Evolutionary conservation across 2,888 invertebrate species (phyloP), one percentile per base, ranked within the genome.

Genomic region (Selenia dentaria): DNA sequence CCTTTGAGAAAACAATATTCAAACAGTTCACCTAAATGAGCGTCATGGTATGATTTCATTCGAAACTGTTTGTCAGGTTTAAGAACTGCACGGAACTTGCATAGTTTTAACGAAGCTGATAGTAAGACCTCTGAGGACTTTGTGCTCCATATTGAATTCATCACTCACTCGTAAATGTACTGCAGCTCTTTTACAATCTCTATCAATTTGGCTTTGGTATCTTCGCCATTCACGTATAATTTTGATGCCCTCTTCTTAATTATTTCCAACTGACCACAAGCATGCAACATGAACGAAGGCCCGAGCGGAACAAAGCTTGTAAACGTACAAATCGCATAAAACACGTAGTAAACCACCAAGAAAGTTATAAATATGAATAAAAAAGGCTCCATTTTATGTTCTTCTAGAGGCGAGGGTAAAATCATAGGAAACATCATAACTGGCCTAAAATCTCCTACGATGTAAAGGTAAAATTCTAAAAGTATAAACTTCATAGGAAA

Each of bases 241-340:
- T 44, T 35, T 13, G 59, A 34, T 5, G 79, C 47, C 32, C 60
- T 60, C 0, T 8, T 59, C 13, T 57, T 65, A 0, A 71, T 60
- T 3, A 83, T 12, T 9, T 77, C 74, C n/a, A 83, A 32, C 35
- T 76, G 80, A 3, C 74, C 80, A 38, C 78, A 78, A 0, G 64
- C 65, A 38, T 83, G 83, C 0, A 83, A 48, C 53, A 75, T 70
- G 13, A 81, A 71, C 26, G 73, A 70, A 0, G 77, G 74, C 0
- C 76, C 72, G n/a, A 83, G 25, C 0, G 83, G 75, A 2, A 73
- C 66, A 44, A 67, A 74, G 0, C 67, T 70, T 0, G 54, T 32
- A 8, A 72, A 78, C 48, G 73, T n/a, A 59, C 0, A 52, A n/a
- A 1, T 29, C 0, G 1, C 57, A 2, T 4, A 18, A 18, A 2